These are phyloP conservation scores for Bruchidius siliquastri DNA, from an alignment of 2,888 invertebrate species.

Conservation along the genomic window DNA sequence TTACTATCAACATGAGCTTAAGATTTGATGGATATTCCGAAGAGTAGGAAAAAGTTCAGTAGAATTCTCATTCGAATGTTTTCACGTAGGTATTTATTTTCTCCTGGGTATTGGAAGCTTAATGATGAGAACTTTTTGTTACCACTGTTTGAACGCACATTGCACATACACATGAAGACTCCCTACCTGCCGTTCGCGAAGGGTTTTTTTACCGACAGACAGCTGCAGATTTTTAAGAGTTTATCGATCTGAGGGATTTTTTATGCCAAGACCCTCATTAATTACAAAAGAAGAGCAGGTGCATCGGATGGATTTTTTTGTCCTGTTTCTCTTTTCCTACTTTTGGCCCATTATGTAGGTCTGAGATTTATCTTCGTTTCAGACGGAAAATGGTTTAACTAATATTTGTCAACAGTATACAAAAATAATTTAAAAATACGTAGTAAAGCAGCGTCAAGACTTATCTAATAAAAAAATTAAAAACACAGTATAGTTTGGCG, in stretches of 20 bases:
- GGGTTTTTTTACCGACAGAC: constrained; percentile 18
- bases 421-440: no score
- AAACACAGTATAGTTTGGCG: no score
- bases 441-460: no score
- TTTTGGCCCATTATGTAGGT: not conserved
- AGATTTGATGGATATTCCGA: no score
- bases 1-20: no score
- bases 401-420: no score
- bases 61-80: no score
- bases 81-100: no score
- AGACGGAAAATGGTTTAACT: not conserved
- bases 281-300: constrained; percentile 11
- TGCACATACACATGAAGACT: constrained; percentile 4
- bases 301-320: not conserved
- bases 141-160: constrained; percentile 4
- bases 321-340: not conserved
- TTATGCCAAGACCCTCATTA: not conserved
- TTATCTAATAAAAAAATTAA: no score
- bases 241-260: constrained; percentile 23
- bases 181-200: constrained; percentile 18
- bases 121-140: not conserved
- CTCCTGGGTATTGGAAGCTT: not conserved
- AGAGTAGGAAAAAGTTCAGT: no score
- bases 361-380: not conserved
- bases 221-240: constrained; percentile 40